These are phyloP conservation scores for Spodoptera litura DNA, from an alignment of 1,140 invertebrate species.

Conservation along the genomic window DNA sequence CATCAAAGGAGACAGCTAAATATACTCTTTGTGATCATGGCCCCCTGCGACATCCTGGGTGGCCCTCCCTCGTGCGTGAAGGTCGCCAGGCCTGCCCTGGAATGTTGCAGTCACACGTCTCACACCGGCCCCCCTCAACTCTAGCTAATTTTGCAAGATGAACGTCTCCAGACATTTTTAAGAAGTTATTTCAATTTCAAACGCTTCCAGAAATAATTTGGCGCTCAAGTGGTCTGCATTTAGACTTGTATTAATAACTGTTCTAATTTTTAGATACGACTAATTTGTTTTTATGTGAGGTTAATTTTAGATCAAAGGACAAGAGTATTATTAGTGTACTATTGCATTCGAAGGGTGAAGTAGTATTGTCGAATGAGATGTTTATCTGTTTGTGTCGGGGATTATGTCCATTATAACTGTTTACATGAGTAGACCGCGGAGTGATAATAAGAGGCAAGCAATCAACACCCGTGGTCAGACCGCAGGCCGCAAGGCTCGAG, in stretches of 20 bases:
- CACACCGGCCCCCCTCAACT: neutral
- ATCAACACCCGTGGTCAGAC: constrained; percentile 55
- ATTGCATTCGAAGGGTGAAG: too few relatives aligned
- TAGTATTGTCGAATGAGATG: too few relatives aligned
- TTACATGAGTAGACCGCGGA: constrained; percentile 28
- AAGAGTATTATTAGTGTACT: too few relatives aligned
- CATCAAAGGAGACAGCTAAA: constrained; percentile 61
- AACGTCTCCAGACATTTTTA: constrained; percentile 12
- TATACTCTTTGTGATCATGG: constrained; percentile 58
- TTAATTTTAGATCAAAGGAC: too few relatives aligned
- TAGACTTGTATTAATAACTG: constrained; percentile 9
- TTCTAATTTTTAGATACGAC: neutral
- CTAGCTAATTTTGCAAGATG: constrained; percentile 14
- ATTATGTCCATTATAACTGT: constrained; percentile 29
- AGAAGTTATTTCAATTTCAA: constrained; percentile 6
- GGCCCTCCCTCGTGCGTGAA: constrained; percentile 39
- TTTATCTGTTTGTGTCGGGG: too few relatives aligned
- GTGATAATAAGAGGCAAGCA: constrained; percentile 45
- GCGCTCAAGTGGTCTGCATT: constrained; percentile 2
- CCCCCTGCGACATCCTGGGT: constrained; percentile 49
- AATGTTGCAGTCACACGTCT: constrained; percentile 26
- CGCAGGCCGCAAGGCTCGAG: constrained; percentile 63
- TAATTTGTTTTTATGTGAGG: too few relatives aligned
- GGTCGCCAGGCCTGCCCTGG: constrained; percentile 22
- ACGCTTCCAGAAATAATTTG: constrained; percentile 32